Base-by-base conservation (phyloP, 2,888 invertebrate genomes). In the Spodoptera littoralis region DNA sequence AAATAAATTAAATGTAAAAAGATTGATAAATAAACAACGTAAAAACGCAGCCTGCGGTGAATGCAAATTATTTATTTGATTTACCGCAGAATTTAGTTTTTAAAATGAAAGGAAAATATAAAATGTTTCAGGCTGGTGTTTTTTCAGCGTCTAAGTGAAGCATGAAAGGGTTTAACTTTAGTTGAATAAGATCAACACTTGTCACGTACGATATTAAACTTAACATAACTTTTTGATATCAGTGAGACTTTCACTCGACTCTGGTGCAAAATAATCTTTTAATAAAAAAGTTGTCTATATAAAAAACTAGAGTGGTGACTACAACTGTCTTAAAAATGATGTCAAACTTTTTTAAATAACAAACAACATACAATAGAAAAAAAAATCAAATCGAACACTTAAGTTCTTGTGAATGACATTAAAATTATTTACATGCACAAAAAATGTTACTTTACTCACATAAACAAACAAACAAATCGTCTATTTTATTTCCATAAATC, bases 51-150 rank as follows among this genome's bases (percentile, higher is more conserved):
- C 27, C 47, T 11, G 11, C 8, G 48, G 1, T 54, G 18, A 46
- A 60, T 67, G 42, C 18, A 46, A 65, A 59, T n/a, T 53, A 51
- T 66, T 66, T 60, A 27, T 27, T 4, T 18, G 53, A 57, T 56
- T 73, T 18, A 24, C 41, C 18, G 42, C 18, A 41, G 8, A 22
- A 24, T 27, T 72, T 56, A 54, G 27, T 43, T 60, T 54, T 58
- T n/a, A 30, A 43, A 54, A 50, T 42, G 41, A 57, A 57, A 57
- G 50, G 46, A 66, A 72, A 51, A 22, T 24, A 41, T 11, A 4
- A 43, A 44, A 54, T 50, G 30, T 53, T 11, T 55, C 43, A 22
- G 24, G 24, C 12, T 24, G 8, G 30, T 54, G 22, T 67, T 60
- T 73, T 73, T 51, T 43, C 53, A 66, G 56, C 5, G 41, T 41